phyloP scores from a whole-genome alignment of 2,797 vertebrate species.

The Enteromius argenteus region DNA sequence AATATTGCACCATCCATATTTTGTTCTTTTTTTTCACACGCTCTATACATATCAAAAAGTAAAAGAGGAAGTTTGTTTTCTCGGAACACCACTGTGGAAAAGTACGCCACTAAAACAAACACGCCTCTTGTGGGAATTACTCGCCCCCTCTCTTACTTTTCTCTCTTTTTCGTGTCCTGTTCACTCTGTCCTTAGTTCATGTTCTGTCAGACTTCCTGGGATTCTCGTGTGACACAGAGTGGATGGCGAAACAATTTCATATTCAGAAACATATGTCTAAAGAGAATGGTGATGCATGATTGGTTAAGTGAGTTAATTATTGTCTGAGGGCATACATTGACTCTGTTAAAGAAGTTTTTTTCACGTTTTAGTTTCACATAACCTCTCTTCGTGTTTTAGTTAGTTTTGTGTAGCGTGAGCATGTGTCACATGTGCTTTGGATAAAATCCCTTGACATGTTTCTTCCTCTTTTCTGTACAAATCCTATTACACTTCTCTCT shows the following conservation, averaged over 20 bases:
- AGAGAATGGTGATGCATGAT: background rate
- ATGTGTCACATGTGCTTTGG: conserved; percentile 30
- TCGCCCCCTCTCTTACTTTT: conserved; percentile 19
- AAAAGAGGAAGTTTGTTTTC: conserved; percentile 30
- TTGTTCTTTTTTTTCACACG: background rate
- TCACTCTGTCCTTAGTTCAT: conserved; percentile 61
- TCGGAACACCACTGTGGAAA: conserved; percentile 26
- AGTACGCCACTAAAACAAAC: conserved; percentile 35
- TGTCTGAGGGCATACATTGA: conserved; percentile 29
- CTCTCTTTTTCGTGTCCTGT: conserved; percentile 15
- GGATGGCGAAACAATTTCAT: conserved; percentile 43
- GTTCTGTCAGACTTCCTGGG: conserved; percentile 54
- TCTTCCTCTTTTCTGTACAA: conserved; percentile 37
- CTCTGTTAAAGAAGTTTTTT: conserved; percentile 16
- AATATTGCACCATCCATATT: background rate
- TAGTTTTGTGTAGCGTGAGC: conserved; percentile 27
- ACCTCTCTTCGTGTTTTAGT: background rate
- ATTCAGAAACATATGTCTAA: conserved; percentile 66
- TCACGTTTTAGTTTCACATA: conserved; percentile 28
- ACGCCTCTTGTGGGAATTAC: background rate
- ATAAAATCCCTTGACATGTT: conserved; percentile 3
- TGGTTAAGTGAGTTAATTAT: background rate
- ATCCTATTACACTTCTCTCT: conserved; percentile 3
- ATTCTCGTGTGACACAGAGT: conserved; percentile 37
- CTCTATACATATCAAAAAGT: background rate